Percentiles rank a stretch among this genome's conserved stretches.
These are phyloP conservation scores for Campaea margaritaria DNA, from an alignment of 2,888 invertebrate species.

Conservation along the genomic window DNA sequence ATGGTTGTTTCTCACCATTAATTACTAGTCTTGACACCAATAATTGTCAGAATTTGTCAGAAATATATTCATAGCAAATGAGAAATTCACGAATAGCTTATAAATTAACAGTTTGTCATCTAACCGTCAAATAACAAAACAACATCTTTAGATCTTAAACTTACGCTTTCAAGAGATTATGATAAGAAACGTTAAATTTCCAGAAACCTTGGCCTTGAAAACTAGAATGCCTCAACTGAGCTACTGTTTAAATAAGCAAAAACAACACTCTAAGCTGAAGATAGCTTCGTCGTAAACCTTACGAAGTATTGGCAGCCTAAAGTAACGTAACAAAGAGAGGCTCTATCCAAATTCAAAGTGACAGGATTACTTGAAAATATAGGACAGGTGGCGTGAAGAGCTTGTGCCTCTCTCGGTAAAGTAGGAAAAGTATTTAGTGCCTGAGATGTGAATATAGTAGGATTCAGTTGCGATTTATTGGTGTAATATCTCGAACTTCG, in stretches of 20 bases:
- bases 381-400: slow-evolving; percentile 50
- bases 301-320: slow-evolving; percentile 62
- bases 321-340: slow-evolving; percentile 62
- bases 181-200: no score
- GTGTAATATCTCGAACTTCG: no score
- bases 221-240: not conserved
- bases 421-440: slow-evolving; percentile 3
- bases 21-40: no score
- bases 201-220: not conserved
- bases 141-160: no score
- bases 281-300: slow-evolving; percentile 60
- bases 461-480: not conserved
- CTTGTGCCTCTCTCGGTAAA: slow-evolving; percentile 38
- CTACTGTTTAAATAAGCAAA: not conserved
- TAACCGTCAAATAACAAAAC: no score
- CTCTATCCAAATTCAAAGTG: slow-evolving; percentile 66
- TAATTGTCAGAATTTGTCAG: no score
- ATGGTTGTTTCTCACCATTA: no score
- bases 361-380: slow-evolving; percentile 66
- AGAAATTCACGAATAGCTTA: no score
- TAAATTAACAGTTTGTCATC: no score
- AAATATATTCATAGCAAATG: no score
- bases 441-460: not conserved
- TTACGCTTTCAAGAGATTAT: no score
- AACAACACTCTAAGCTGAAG: slow-evolving; percentile 43